Base-by-base conservation (phyloP, 2,888 invertebrate genomes). In the Acrocera orbiculus region DNA sequence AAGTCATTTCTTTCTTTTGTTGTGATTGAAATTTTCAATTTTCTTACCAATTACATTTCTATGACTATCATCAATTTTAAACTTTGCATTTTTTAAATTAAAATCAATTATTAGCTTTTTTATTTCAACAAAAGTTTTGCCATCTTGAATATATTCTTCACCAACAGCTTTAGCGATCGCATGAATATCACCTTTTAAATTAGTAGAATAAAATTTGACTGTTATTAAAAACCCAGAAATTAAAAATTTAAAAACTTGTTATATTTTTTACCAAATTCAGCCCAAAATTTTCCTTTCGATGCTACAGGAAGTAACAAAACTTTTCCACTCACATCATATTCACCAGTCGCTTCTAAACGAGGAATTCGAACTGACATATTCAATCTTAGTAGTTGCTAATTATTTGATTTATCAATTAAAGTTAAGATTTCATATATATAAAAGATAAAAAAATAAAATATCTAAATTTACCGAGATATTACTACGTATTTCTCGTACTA, bases 261-360 rank as follows among this genome's bases (percentile, higher is more conserved):
- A 35, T 24, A 27, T 31, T 16, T 63, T 70, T 71, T 61, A 80
- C 81, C 66, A 48, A 81, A 80, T 32, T 73, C 67, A 9, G 80
- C 79, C 79, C 78, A 79, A 55, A 82, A 83, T 47, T 81, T 74
- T 15, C 82, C 82, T 47, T 73, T 71, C 4, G 80, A 79, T 40
- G 79, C 65, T 11, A 83, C 78, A 0, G 81, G 81, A 50, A 82
- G 76, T 13, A 81, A 63, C 13, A 83, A 61, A 20, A 82, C 76
- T 47, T 80, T 79, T 14, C 82, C 81, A 2, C 68, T 69, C 0
- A 81, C 77, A 47, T 81, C 79, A 53, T 82, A 82, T 42, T 67
- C 70, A 26, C 82, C 82, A 4, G 72, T 69, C 36, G 77, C 70
- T 52, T 80, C 78, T 37, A 81, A 73, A 39, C 73, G 68, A 1